Evolutionary conservation across 1,140 invertebrate genomes (phyloP), one percentile per base, ranked within the genome.

Genomic region (Phocides pigmalion): DNA sequence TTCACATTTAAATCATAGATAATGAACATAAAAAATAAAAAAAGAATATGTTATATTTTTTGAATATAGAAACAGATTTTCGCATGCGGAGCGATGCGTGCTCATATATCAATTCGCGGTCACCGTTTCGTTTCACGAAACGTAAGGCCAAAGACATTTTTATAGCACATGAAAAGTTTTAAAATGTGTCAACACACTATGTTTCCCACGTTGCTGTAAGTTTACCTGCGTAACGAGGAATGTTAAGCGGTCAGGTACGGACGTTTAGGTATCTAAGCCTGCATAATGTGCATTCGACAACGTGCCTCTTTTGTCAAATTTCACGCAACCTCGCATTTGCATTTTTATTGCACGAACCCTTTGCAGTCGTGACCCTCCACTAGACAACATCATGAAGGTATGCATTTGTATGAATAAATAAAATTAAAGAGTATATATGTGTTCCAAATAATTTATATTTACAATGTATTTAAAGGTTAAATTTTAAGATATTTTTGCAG

Each of bases 301-400:
- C 65, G 53, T 62, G 54, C 28, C 50, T 64, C 44, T 49, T 42
- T 63, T 62, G 64, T 58, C 42, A 46, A 65, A 65, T 41, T 70
- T 73, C 39, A 54, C 39, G 44, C 37, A 53, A 56, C 6, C 47
- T 12, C 25, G 50, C 62, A 68, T 77, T 77, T 77, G 64, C 66
- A 75, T 79, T 72, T 75, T 74, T 74, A 74, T 74, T 71, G 64
- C 64, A 62, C 63, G 47, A 56, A 62, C 39, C 35, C 49, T 67
- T 39, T 53, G 16, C n/a, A n/a, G n/a, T 37, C 3, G 12, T 53
- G 11, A 39, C 19, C 17, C 16, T 50, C 25, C 9, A 28, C 4
- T 28, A 3, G 6, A 28, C 25, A 28, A 6, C 9, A 28, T 28
- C 25, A 28, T 8, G n/a, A n/a, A n/a, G n/a, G 25, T 28, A 28